Percentiles rank a stretch among this genome's conserved stretches.
These are phyloP conservation scores for Onychostoma macrolepis DNA, from an alignment of 2,113 vertebrate genomes.

Conservation along the genomic window DNA sequence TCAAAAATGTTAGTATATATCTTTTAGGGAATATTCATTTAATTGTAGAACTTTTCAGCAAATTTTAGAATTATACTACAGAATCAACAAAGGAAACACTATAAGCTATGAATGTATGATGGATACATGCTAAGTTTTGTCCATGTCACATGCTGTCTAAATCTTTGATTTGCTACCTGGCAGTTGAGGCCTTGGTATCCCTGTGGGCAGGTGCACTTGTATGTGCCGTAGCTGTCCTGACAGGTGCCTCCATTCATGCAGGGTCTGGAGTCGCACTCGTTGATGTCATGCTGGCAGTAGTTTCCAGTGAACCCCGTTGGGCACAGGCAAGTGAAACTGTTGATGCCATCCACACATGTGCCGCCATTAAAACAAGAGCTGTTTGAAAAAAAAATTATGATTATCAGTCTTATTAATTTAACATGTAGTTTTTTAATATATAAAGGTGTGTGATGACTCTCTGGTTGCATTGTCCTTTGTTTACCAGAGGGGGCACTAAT, in stretches of 20 bases:
- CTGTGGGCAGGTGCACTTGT: constrained; percentile 93
- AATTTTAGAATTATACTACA: background rate
- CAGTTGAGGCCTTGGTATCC: constrained; percentile 94
- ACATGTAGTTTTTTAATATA: background rate
- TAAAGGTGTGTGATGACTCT: background rate
- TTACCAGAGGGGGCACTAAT: constrained; percentile 69
- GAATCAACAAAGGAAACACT: background rate
- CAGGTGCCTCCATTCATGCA: constrained; percentile 93
- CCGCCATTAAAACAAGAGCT: constrained; percentile 97
- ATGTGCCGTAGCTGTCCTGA: constrained; percentile 93
- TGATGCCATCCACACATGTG: constrained; percentile 93
- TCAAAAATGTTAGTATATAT: background rate
- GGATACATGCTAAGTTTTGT: background rate
- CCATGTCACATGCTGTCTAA: background rate
- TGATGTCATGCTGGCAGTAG: constrained; percentile 95
- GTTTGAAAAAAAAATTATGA: constrained; percentile 21
- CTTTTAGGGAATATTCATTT: background rate
- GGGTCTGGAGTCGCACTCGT: constrained; percentile 93
- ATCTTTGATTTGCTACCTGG: constrained; percentile 78
- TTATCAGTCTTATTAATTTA: background rate
- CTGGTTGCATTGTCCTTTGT: constrained; percentile 20
- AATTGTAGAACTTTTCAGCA: background rate
- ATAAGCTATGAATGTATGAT: background rate
- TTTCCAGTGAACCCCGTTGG: constrained; percentile 90
- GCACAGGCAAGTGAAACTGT: constrained; percentile 91